phyloP scores from a whole-genome alignment of 53 echinoderm and acorn worm species.

The Echinometra lucunter region DNA sequence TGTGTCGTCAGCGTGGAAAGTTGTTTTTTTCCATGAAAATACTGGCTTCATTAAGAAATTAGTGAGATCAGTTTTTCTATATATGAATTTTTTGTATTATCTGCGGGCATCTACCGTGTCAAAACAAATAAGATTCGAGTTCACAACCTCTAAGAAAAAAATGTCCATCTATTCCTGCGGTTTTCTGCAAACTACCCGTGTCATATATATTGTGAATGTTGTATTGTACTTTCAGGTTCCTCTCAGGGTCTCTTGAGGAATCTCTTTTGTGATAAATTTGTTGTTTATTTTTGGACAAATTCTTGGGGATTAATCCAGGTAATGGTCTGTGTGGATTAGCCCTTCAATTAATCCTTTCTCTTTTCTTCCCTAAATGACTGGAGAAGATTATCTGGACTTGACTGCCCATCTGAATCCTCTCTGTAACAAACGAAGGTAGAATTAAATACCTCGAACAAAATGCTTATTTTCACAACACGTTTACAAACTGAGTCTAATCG shows the following conservation, averaged over 20 bases:
- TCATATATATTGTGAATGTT: not conserved
- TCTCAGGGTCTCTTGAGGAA: no score
- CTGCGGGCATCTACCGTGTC: not conserved
- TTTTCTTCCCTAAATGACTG: not conserved
- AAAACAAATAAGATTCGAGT: slow-evolving; percentile 12
- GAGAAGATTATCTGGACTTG: not conserved
- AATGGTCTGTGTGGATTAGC: not conserved
- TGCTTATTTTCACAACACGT: not conserved
- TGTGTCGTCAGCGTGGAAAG: no score
- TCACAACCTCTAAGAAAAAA: not conserved
- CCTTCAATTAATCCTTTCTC: not conserved
- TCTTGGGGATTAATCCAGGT: not conserved
- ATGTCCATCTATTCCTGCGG: not conserved
- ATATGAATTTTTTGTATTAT: no score
- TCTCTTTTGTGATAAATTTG: not conserved
- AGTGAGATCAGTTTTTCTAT: no score
- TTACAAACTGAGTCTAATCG: not conserved
- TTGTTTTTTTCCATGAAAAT: no score
- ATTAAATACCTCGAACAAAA: not conserved
- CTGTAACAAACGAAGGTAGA: not conserved
- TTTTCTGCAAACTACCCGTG: not conserved
- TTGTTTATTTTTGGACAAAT: not conserved
- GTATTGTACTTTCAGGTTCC: not conserved
- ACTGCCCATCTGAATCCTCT: not conserved
- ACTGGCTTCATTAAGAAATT: no score